These are phyloP conservation scores for Microtus californicus DNA, from an alignment of 2,797 vertebrate genomes.

Conservation along the genomic window DNA sequence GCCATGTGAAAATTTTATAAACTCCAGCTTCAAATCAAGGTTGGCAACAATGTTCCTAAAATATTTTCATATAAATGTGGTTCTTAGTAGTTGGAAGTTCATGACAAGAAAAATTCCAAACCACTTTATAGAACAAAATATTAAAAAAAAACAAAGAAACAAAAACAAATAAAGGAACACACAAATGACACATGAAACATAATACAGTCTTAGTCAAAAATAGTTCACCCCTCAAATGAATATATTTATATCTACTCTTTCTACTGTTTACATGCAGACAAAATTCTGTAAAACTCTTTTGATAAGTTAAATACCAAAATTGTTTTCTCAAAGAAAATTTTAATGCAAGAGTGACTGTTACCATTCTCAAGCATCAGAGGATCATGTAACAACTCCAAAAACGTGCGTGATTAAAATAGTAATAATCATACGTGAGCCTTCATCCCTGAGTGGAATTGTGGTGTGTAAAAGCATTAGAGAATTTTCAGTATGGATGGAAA, in stretches of 20 bases:
- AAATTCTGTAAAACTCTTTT: constrained; percentile 29
- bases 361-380: not conserved
- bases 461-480: constrained; percentile 32
- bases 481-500: constrained; percentile 24
- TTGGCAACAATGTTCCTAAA: constrained; percentile 62
- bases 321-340: constrained; percentile 19
- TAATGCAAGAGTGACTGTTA: not conserved
- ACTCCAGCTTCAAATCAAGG: constrained; percentile 65
- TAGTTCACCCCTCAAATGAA: not conserved
- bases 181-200: too few species aligned
- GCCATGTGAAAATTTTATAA: constrained; percentile 75
- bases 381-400: not conserved
- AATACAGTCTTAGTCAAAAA: not conserved
- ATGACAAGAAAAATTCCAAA: constrained; percentile 52
- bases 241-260: not conserved
- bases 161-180: not conserved
- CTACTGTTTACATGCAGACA: not conserved
- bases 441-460: not conserved
- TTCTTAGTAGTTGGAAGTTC: constrained; percentile 44
- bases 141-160: not conserved
- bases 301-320: not conserved
- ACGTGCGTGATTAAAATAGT: not conserved
- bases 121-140: constrained; percentile 1
- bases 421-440: not conserved
- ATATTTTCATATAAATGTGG: constrained; percentile 67